Conservation (phyloP, 2,888 invertebrate species). For the Amiota communis region DNA sequence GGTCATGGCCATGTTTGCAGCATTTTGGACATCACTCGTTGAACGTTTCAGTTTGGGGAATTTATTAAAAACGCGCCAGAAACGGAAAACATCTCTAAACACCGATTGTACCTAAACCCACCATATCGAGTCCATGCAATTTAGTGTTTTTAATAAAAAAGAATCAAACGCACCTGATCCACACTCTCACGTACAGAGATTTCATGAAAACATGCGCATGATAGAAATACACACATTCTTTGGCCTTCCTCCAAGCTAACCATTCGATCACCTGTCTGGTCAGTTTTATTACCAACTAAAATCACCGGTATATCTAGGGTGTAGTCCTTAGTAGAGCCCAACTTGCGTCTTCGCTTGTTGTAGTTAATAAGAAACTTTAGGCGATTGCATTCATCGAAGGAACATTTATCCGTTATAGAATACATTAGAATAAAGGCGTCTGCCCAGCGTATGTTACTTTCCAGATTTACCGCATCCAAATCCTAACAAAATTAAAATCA, state of each 20-base stretch:
- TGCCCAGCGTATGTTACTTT: constrained; percentile 89
- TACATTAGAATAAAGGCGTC: constrained; percentile 91
- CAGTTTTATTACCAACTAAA: constrained; percentile 87
- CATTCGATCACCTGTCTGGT: constrained; percentile 86
- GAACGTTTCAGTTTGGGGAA: constrained; percentile 79
- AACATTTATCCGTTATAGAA: constrained; percentile 91
- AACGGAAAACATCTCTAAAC: constrained; percentile 83
- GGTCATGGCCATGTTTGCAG: constrained; percentile 74
- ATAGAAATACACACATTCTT: constrained; percentile 83
- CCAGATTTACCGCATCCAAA: constrained; percentile 80
- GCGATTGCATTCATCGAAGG: constrained; percentile 88
- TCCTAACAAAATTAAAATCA: constrained; percentile 74
- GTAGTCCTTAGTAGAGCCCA: constrained; percentile 78
- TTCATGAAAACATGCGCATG: constrained; percentile 88
- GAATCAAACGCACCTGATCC: constrained; percentile 78
- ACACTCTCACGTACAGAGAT: constrained; percentile 88
- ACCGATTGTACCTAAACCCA: constrained; percentile 80
- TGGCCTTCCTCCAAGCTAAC: constrained; percentile 84
- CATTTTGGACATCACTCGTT: constrained; percentile 75
- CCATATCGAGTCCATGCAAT: background rate
- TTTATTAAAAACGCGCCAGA: constrained; percentile 83
- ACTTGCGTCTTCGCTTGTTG: constrained; percentile 81
- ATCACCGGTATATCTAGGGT: constrained; percentile 83
- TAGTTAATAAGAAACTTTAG: constrained; percentile 88
- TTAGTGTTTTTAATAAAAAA: background rate